These are phyloP conservation scores for Dryobates pubescens DNA, from an alignment of 2,797 vertebrate genomes.

Conservation along the genomic window DNA sequence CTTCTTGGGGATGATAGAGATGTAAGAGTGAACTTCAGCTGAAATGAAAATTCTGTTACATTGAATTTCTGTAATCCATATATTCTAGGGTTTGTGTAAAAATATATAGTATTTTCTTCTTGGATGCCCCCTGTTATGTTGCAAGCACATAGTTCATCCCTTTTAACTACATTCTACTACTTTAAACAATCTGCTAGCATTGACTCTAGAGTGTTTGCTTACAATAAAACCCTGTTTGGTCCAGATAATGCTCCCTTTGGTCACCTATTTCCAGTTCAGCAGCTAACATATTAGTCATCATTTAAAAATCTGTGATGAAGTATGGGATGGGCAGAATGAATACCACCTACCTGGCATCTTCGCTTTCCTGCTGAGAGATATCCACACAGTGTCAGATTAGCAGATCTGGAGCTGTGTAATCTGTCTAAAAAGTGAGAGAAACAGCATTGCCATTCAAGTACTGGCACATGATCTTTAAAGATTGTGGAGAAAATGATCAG, in stretches of 20 bases:
- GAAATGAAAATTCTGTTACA: background rate
- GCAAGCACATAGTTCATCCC: background rate
- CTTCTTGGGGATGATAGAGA: background rate
- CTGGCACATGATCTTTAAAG: background rate
- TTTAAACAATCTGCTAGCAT: background rate
- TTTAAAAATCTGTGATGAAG: slow-evolving; percentile 29
- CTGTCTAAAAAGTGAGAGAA: slow-evolving; percentile 21
- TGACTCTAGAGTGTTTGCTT: background rate
- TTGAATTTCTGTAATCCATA: background rate
- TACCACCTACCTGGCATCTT: background rate
- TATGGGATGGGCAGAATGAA: background rate
- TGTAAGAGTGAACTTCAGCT: background rate
- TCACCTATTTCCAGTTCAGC: slow-evolving; percentile 1
- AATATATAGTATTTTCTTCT: background rate
- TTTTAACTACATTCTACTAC: background rate
- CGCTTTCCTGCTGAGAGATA: background rate
- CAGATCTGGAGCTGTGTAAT: background rate
- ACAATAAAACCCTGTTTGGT: background rate
- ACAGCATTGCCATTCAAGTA: background rate
- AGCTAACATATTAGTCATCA: background rate
- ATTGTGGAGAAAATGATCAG: background rate
- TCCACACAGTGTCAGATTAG: background rate
- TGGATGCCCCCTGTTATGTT: background rate
- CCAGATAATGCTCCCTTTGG: background rate
- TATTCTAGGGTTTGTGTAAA: background rate